A percentile compares a stretch with the other conserved stretches of the same genome.
phyloP scores from a whole-genome alignment of 2,888 invertebrate species.

The Stenichneumon culpator region DNA sequence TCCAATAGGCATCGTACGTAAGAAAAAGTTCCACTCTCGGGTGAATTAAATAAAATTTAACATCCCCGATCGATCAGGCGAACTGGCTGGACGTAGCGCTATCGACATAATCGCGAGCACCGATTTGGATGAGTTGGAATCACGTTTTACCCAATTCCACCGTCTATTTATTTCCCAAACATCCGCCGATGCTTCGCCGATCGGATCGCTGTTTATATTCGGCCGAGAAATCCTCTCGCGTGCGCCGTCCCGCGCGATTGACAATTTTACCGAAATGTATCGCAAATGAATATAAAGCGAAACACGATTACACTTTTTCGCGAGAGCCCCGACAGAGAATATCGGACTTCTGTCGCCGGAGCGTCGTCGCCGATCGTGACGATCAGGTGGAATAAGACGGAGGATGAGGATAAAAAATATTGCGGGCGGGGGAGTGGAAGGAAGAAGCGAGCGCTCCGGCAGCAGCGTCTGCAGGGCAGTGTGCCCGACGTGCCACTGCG shows the following conservation, averaged over 20 bases:
- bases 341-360: not conserved
- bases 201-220: no score
- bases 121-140: not conserved
- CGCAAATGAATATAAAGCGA: not conserved
- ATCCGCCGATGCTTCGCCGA: no score
- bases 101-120: not conserved
- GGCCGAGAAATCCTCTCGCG: no score
- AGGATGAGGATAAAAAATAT: conserved; percentile 5
- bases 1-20: not conserved
- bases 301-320: not conserved
- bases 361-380: not conserved
- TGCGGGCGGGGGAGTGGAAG: conserved; percentile 26
- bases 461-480: conserved; percentile 64
- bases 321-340: not conserved
- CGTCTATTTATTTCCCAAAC: no score
- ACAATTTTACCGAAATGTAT: not conserved
- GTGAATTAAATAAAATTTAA: not conserved
- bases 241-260: no score
- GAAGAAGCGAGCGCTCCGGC: conserved; percentile 47
- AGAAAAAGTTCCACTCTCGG: not conserved
- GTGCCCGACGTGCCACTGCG: conserved; percentile 73
- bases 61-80: not conserved
- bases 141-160: no score
- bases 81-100: not conserved
- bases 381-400: not conserved